Base-by-base conservation (phyloP, 2,113 vertebrate genomes). In the Notothenia coriiceps region DNA sequence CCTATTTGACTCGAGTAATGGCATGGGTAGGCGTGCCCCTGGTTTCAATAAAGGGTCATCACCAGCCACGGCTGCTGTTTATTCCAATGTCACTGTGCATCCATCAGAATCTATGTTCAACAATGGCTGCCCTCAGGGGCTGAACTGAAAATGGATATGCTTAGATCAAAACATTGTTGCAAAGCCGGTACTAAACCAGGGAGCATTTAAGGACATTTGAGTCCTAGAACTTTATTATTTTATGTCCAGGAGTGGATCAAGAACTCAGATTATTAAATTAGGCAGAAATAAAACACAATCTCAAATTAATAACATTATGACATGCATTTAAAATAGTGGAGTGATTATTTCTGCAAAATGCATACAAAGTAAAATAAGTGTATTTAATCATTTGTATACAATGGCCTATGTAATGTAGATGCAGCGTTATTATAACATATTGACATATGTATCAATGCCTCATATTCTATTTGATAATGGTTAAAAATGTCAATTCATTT, bases 41-140 rank as follows among this genome's bases (percentile, higher is more conserved):
- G 52, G 60, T 49, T 80, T 57, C 85, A 82, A 52, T 73, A 55
- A 29, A 75, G 84, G 89, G 87, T 89, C 88, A 92, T 89, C 88
- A 92, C 83, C 88, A 82, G 71, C 18, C 82, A 70, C 1, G 54
- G 73, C 54, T 90, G 86, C 59, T 90, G 88, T 91, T 88, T 83
- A 83, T 73, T 65, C 60, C 68, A 69, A 77, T 88, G 91, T 91
- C 90, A 90, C 74, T 64, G 55, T 74, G 59, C 50, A 92, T 93
- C 75, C 62, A 88, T 93, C 90, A 90, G 65, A 80, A 67, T 72
- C 33, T 67, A 63, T 52, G 61, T 59, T 71, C 10, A 72, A 65
- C 70, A 63, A 46, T 66, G 73, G 43, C 12, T 55, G 70, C 80
- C 90, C 82, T 68, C 49, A 43, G 89, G 86, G 80, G 15, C 8